A percentile compares a stretch with the other conserved stretches of the same genome.
Evolutionary conservation across 2,113 vertebrate genomes (phyloP).

Genomic region (Callaeas wilsoni): DNA sequence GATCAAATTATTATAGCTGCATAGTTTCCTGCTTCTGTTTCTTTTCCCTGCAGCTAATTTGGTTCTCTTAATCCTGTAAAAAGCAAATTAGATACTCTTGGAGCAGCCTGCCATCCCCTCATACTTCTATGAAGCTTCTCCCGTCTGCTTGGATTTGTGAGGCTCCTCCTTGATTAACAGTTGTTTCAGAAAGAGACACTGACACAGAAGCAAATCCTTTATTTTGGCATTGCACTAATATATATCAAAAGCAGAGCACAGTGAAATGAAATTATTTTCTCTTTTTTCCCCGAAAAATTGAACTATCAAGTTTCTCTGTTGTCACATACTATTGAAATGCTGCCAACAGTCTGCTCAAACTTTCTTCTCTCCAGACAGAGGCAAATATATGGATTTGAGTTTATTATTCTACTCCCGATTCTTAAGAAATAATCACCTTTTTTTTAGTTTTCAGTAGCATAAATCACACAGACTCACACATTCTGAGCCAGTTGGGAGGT

Average conservation of each 20-base stretch:
- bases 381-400: neutral
- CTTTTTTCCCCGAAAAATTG: neutral
- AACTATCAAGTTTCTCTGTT: neutral
- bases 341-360: neutral
- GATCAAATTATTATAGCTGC: neutral
- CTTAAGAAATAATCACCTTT: neutral
- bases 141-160: neutral
- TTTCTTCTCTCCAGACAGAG: neutral
- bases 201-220: neutral
- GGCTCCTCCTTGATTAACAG: neutral
- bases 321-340: neutral
- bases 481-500: neutral
- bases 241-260: neutral
- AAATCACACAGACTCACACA: neutral
- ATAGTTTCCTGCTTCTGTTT: neutral
- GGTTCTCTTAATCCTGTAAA: neutral
- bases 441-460: neutral
- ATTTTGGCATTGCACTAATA: neutral
- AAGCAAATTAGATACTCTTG: neutral
- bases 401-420: neutral
- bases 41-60: neutral
- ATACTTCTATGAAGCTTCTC: neutral
- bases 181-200: neutral
- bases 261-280: neutral
- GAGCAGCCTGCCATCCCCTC: neutral